Evolutionary conservation across 2,113 vertebrate species (phyloP), one percentile per base, ranked within the genome.

Genomic region (Morone saxatilis): DNA sequence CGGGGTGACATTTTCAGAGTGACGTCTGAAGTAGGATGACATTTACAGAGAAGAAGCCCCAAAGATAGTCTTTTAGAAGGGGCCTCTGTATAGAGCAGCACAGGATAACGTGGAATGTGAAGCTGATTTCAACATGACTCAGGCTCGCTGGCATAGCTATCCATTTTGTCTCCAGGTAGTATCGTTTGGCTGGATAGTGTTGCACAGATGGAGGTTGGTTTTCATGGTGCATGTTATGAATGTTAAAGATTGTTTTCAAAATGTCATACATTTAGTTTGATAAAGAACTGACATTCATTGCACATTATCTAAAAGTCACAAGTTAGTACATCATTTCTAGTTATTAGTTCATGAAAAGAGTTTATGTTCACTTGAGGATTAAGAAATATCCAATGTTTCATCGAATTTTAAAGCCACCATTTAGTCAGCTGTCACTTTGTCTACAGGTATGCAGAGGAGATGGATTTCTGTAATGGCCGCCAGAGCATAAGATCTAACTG

Each of bases 11-110:
- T 92, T 93, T 90, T 83, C 84, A 89, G 88, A 88, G 74, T 82
- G 89, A 88, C 77, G 87, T 88, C 82, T 91, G 86, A 83, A 87
- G 90, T 81, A 63, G 70, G 81, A 69, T 91, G 90, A 90, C 92
- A 93, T 93, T 93, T 92, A 76, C 73, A 84, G 60, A 88, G 87
- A 81, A 86, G 86, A 88, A 87, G 86, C 85, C 84, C 83, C 76
- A 80, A 89, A 90, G 90, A 89, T 78, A 7, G 71, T 63, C 66
- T 79, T 63, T 75, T 51, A 68, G 71, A 41, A 70, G 22, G 72
- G 57, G 56, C 66, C 71, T 51, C n/a, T 51, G 70, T 76, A 36
- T 47, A 40, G 48, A 63, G 72, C 68, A 38, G 51, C 19, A 14
- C 43, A 38, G 59, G 72, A 78, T 12, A 40, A 70, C 1, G 16